A percentile compares a stretch with the other conserved stretches of the same genome.
Evolutionary conservation across 1,140 invertebrate species (phyloP).

Genomic region (Eupristina koningsbergeri): DNA sequence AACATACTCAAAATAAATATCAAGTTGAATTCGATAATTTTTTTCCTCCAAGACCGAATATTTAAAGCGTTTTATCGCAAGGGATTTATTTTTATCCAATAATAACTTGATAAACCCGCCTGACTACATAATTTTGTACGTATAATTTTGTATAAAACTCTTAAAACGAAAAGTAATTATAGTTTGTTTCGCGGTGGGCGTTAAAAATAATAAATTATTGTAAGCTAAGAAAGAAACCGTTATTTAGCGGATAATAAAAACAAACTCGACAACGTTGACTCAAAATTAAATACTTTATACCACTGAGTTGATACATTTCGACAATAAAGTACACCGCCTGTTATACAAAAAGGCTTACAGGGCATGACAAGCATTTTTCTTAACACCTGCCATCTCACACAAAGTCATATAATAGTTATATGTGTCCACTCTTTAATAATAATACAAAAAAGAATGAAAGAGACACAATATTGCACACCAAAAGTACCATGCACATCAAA

Average conservation of each 20-base stretch:
- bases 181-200: conserved; percentile 12
- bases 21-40: neutral
- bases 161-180: conserved; percentile 4
- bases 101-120: neutral
- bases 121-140: too few species aligned
- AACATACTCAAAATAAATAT: neutral
- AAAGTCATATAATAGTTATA: conserved; percentile 41
- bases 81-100: neutral
- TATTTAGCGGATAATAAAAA: neutral
- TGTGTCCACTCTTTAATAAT: conserved; percentile 9
- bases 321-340: conserved; percentile 31
- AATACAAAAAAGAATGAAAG: conserved; percentile 1
- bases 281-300: conserved; percentile 44
- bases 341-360: conserved; percentile 35
- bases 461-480: neutral
- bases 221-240: neutral
- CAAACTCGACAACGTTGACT: conserved; percentile 11
- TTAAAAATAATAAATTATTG: conserved; percentile 25
- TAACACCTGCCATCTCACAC: conserved; percentile 40
- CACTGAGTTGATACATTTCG: conserved; percentile 28
- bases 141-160: neutral
- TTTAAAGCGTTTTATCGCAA: neutral
- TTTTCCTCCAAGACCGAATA: neutral
- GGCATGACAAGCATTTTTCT: conserved; percentile 48
- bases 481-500: neutral